Evolutionary conservation across 2,113 vertebrate species (phyloP).

Genomic region (Atlantisia rogersi): DNA sequence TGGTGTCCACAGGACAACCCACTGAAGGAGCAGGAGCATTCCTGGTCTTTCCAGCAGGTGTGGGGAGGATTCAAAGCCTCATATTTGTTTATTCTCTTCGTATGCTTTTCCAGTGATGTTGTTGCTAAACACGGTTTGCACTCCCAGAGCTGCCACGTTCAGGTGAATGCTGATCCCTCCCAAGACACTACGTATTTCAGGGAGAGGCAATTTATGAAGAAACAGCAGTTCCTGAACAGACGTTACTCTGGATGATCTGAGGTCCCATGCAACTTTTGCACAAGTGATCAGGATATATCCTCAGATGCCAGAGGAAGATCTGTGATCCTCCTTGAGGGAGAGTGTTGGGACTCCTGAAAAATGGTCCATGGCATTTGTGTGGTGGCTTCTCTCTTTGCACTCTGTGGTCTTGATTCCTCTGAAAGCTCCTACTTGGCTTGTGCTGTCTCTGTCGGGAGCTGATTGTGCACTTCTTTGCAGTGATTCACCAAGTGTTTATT

Average conservation of each 20-base stretch:
- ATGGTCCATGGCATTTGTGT: not conserved
- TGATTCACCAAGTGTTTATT: not conserved
- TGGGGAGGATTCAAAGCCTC: not conserved
- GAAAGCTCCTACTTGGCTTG: not conserved
- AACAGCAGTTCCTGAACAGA: not conserved
- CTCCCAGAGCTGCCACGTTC: not conserved
- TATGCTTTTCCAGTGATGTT: not conserved
- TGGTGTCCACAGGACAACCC: not conserved
- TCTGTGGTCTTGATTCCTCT: not conserved
- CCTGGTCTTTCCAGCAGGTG: not conserved
- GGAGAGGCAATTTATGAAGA: not conserved
- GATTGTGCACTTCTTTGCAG: not conserved
- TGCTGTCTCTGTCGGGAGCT: not conserved
- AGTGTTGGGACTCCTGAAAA: not conserved
- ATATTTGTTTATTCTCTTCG: not conserved
- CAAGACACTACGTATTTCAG: not conserved
- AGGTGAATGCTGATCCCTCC: not conserved
- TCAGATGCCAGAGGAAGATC: not conserved
- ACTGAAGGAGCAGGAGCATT: not conserved
- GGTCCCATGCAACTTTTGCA: not conserved
- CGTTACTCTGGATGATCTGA: not conserved
- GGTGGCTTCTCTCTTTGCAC: not conserved
- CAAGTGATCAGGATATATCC: not conserved
- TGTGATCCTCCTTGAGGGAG: not conserved
- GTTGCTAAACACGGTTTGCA: not conserved